phyloP scores from a whole-genome alignment of 1,140 invertebrate species.

The Vanessa tameamea region DNA sequence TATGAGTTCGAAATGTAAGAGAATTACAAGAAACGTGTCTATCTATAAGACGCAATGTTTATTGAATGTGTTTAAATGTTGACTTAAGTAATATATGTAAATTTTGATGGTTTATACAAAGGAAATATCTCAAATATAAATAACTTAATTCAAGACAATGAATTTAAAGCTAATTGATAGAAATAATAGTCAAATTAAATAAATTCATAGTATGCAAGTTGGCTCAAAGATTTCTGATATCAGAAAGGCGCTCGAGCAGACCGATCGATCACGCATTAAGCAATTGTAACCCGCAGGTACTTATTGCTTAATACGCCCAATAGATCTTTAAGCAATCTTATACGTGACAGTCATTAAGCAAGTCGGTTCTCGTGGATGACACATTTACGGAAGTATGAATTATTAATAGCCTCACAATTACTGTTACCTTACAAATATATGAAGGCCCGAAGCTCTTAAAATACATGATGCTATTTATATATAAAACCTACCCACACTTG shows the following conservation, averaged over 20 bases:
- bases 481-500: too few species aligned
- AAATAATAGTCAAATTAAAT: neutral
- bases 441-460: too few species aligned
- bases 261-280: conserved; percentile 40
- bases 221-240: conserved; percentile 30
- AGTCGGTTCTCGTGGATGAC: conserved; percentile 28
- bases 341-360: conserved; percentile 34
- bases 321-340: conserved; percentile 38
- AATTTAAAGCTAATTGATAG: neutral
- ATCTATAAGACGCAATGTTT: too few species aligned
- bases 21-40: neutral
- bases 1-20: neutral
- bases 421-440: conserved; percentile 1
- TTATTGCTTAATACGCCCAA: conserved; percentile 34
- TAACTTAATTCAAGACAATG: neutral
- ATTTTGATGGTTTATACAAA: too few species aligned
- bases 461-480: too few species aligned
- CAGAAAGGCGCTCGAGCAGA: conserved; percentile 31
- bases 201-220: conserved; percentile 5
- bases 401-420: conserved; percentile 33
- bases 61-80: too few species aligned
- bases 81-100: too few species aligned
- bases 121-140: too few species aligned
- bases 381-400: conserved; percentile 34
- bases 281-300: conserved; percentile 44